Base-by-base conservation (phyloP, 35 echinoderm and acorn worm species). In the Holothuria glaberrima region DNA sequence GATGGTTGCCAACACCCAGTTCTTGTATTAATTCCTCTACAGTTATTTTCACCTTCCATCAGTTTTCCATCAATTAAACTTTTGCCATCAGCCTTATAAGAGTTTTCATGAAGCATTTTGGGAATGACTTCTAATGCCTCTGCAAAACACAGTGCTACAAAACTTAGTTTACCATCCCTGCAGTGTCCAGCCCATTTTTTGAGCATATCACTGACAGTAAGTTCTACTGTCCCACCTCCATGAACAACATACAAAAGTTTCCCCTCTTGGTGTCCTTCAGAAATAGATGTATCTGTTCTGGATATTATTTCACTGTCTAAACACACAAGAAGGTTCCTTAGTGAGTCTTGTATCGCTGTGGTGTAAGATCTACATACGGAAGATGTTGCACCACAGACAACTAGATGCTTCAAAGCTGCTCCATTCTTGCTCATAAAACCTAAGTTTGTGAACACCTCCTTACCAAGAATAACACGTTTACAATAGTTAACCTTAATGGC, bases 101-200 rank as follows among this genome's bases (percentile, higher is more conserved):
- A 84, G 58, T 63, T 59, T 26, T 63, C 61, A 30, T 84, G 59
- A 25, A 84, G 58, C 18, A 56, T 84, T 41, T n/a, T 84, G 25
- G 80, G 80, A 30, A 84, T 30, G 17, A 84, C 46, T 5, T 84
- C 80, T 24, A 84, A 38, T 0, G 80, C 41, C 16, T 84, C 80
- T 33, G 80, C 80, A 84, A 84, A 84, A 84, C 52, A 61, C 30
- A 63, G 61, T n/a, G 80, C 54, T 84, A 63, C 41, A 10, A 12
- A 57, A 17, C n/a, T 61, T 27, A 84, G 12, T 61, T 63, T 59
- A 33, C 61, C 57, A 69, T 61, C 46, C 22, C 27, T 50, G 26
- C 20, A 84, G n/a, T n/a, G 25, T 61, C 57, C 59, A 58, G 80
- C 52, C 33, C 52, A 30, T 5, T 36, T 33, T 61, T 57, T 30